Base-by-base conservation (phyloP, 2,888 invertebrate genomes). In the Latheticus oryzae region DNA sequence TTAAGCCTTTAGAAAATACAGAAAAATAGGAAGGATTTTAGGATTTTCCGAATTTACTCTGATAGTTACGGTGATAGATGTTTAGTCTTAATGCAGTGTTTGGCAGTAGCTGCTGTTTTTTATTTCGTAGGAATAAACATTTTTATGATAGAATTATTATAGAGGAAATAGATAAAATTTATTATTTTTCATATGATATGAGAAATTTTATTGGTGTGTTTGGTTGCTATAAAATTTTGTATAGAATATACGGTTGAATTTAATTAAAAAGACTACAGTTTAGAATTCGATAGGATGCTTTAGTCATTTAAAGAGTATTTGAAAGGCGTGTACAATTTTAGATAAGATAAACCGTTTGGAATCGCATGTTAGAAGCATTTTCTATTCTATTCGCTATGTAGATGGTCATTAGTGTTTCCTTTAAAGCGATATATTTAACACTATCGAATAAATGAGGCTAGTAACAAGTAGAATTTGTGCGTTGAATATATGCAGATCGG, bases 381-480 rank as follows among this genome's bases (percentile, higher is more conserved):
- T 59, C 56, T 63, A 60, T 62, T 63, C 61, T 58, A 63, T 61
- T 60, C 63, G 63, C 57, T 63, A 59, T 61, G 52, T 59, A 63
- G 63, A 63, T 60, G 58, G 58, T 58, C 58, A 58, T 59, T 59
- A 63, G 59, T 61, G 58, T 60, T 63, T 63, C 63, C 63, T 55
- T 15, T 17, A 40, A 43, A 48, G 47, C 51, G 60, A 59, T 63
- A 58, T 60, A 62, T 57, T 57, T 58, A 58, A 60, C 62, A 60
- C 62, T 58, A 53, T 37, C 38, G 58, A 51, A 61, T 60, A 58
- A 64, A 62, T 62, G 58, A 60, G 52, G 48, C 17, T 57, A 35
- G 53, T 58, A 57, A 58, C 60, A 62, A 62, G 58, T 62, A 54
- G 53, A 42, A 59, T 45, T 61, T 57, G 58, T 64, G 64, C 62